Conservation (phyloP, 2,113 vertebrate species). For the Danionella cerebrum region DNA sequence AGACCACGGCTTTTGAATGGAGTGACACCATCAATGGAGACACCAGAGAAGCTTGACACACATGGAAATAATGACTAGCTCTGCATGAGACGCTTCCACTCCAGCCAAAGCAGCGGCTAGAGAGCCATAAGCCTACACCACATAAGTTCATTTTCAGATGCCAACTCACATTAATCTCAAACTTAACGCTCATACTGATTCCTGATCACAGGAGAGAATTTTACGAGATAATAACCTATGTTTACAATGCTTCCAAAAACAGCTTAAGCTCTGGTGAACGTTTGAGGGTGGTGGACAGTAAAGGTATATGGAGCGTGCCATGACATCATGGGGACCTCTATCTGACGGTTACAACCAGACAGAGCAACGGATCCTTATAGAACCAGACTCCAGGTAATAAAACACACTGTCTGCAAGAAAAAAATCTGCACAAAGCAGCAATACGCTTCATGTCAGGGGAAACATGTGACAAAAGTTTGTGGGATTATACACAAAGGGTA, state of each 20-base stretch:
- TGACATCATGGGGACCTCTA: background rate
- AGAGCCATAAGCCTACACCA: conserved; percentile 22
- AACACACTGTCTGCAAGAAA: no score
- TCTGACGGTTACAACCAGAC: background rate
- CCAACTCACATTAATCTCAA: background rate
- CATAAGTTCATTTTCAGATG: conserved; percentile 1
- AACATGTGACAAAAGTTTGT: no score
- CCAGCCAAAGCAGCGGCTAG: conserved; percentile 25
- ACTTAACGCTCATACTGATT: conserved; percentile 4
- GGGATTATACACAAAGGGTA: no score
- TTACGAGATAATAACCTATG: background rate
- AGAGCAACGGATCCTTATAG: no score
- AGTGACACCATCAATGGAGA: no score
- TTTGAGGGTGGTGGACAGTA: background rate
- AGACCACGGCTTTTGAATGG: no score
- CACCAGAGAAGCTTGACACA: no score
- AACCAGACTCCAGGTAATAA: no score
- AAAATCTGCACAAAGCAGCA: no score
- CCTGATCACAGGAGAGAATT: background rate
- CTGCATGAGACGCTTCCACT: background rate
- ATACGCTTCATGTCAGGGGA: no score
- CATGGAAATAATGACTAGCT: conserved; percentile 36
- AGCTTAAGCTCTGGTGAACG: background rate
- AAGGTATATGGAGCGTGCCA: no score
- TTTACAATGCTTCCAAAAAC: background rate